Conservation (phyloP, 2,888 invertebrate species). For the Polymixis lichenea region DNA sequence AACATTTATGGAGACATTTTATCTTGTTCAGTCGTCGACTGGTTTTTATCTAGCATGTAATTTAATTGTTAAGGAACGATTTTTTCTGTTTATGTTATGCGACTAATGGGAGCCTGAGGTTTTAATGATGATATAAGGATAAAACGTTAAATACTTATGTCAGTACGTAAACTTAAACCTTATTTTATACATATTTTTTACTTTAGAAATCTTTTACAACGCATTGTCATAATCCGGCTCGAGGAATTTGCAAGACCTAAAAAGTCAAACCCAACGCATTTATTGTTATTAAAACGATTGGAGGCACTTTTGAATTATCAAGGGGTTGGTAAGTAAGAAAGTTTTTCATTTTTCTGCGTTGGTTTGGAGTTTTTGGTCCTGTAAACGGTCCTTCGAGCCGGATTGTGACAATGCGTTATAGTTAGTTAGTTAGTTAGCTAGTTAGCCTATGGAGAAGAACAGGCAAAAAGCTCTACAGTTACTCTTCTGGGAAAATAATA, state of each 20-base stretch:
- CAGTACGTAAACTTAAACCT: not conserved
- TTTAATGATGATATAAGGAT: conserved; percentile 11
- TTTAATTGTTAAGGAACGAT: not conserved
- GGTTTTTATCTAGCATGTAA: conserved; percentile 14
- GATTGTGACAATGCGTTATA: too few relatives aligned
- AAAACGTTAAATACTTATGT: conserved; percentile 15
- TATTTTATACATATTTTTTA: not conserved
- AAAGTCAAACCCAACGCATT: too few relatives aligned
- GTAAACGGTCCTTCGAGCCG: too few relatives aligned
- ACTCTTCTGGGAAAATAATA: not conserved
- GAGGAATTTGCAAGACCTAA: not conserved
- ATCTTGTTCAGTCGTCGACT: not conserved
- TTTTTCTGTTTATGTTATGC: not conserved
- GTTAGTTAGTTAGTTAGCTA: too few relatives aligned
- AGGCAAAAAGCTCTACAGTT: too few relatives aligned
- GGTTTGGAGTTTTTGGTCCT: too few relatives aligned
- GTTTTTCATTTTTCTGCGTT: too few relatives aligned
- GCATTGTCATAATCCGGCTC: not conserved
- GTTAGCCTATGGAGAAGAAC: too few relatives aligned
- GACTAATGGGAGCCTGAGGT: not conserved
- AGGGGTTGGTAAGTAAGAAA: too few relatives aligned
- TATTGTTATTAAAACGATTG: too few relatives aligned
- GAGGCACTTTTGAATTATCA: too few relatives aligned
- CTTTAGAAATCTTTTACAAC: not conserved
- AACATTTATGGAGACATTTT: conserved; percentile 18